A percentile compares a stretch with the other conserved stretches of the same genome.
phyloP scores from a whole-genome alignment of 1,140 invertebrate genomes.

The Cyphomyrmex costatus region DNA sequence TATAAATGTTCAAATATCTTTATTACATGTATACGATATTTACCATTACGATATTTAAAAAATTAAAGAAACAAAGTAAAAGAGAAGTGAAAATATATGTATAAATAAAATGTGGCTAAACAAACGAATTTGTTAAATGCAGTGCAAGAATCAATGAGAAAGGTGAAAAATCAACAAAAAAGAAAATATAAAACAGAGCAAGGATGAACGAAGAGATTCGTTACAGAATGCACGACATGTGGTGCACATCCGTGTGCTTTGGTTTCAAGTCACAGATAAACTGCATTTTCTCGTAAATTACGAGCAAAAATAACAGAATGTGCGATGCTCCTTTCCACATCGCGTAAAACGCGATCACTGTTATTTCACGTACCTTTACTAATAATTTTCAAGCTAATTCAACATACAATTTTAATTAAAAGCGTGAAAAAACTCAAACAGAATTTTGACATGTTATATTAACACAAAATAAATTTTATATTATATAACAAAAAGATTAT shows the following conservation, averaged over 20 bases:
- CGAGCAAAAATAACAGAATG: conserved; percentile 27
- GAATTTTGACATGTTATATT: neutral
- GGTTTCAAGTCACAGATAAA: conserved; percentile 45
- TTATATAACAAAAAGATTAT: neutral
- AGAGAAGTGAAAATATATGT: neutral
- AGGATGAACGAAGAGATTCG: conserved; percentile 70
- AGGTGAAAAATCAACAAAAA: conserved; percentile 23
- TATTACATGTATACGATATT: neutral
- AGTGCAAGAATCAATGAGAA: neutral
- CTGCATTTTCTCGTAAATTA: conserved; percentile 62
- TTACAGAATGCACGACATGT: conserved; percentile 79
- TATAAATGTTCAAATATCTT: neutral
- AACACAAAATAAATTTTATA: neutral
- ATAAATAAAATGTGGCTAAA: neutral
- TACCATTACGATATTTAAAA: neutral
- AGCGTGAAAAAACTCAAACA: neutral
- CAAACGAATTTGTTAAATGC: neutral
- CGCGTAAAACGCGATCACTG: neutral
- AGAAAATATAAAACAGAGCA: conserved; percentile 54
- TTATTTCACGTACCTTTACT: neutral
- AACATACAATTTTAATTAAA: neutral
- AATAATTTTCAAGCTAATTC: neutral
- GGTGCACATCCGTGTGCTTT: conserved; percentile 76
- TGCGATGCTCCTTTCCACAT: neutral
- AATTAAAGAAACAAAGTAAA: neutral